Evolutionary conservation across 2,888 invertebrate species (phyloP).

Genomic region (Gandaritis pyraliata): DNA sequence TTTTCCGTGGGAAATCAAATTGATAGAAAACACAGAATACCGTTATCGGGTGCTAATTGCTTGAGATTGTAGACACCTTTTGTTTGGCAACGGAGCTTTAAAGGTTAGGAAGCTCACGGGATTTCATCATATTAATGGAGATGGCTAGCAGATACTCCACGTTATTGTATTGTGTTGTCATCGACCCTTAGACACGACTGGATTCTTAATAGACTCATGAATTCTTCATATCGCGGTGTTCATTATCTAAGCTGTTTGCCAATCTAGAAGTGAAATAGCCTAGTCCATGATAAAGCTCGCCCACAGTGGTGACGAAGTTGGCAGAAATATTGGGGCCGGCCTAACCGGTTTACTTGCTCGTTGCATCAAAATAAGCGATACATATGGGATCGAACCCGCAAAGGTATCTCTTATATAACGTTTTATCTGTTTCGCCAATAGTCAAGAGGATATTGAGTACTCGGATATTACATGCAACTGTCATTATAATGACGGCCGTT

Average conservation of each 20-base stretch:
- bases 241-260: slow-evolving; percentile 16
- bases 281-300: slow-evolving; percentile 47
- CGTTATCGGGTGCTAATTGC: slow-evolving; percentile 39
- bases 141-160: slow-evolving; percentile 6
- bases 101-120: slow-evolving; percentile 23
- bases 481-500: too few relatives aligned
- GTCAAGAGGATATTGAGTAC: background rate
- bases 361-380: slow-evolving; percentile 74
- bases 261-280: slow-evolving; percentile 23
- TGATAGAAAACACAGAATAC: slow-evolving; percentile 45
- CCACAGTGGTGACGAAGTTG: slow-evolving; percentile 56
- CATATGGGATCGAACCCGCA: slow-evolving; percentile 60
- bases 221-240: slow-evolving; percentile 7
- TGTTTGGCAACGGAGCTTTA: slow-evolving; percentile 18
- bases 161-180: slow-evolving; percentile 8
- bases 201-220: slow-evolving; percentile 1
- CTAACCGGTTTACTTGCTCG: slow-evolving; percentile 66
- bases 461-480: too few relatives aligned
- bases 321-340: slow-evolving; percentile 66
- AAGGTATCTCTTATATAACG: slow-evolving; percentile 57
- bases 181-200: background rate
- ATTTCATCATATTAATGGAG: slow-evolving; percentile 19
- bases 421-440: slow-evolving; percentile 24
- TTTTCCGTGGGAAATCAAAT: slow-evolving; percentile 70
- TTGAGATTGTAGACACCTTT: slow-evolving; percentile 30